Evolutionary conservation across 1,140 invertebrate genomes (phyloP).

Genomic region (Amyelois transitella): DNA sequence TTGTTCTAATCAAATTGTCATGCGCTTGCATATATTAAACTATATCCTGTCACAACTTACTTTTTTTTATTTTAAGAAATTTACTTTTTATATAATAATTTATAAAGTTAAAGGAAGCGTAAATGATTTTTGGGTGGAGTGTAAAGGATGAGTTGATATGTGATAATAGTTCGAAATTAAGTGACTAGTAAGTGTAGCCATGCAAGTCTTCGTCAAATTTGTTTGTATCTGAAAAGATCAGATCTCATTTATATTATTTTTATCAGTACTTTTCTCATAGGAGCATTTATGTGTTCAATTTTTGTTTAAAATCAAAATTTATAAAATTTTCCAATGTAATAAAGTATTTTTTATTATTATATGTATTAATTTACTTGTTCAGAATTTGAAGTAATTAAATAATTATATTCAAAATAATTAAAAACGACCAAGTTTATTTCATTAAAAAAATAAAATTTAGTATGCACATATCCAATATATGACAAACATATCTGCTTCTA

Average conservation of each 20-base stretch:
- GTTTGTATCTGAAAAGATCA: slow-evolving; percentile 27
- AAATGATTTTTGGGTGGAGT: slow-evolving; percentile 16
- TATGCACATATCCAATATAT: slow-evolving; percentile 31
- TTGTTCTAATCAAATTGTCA: too few species aligned
- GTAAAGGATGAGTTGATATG: slow-evolving; percentile 45
- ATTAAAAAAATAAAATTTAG: not conserved
- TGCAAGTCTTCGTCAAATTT: slow-evolving; percentile 24
- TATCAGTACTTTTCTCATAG: slow-evolving; percentile 45
- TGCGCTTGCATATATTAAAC: too few species aligned
- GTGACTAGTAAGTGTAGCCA: slow-evolving; percentile 35
- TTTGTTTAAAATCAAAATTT: not conserved
- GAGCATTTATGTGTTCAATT: slow-evolving; percentile 48
- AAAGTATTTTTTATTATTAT: too few species aligned
- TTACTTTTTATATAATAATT: not conserved
- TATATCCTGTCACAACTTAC: not conserved
- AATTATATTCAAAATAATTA: slow-evolving; percentile 1
- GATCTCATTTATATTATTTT: slow-evolving; percentile 25
- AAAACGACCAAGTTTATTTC: slow-evolving; percentile 1
- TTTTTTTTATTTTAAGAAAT: not conserved
- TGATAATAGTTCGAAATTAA: slow-evolving; percentile 65
- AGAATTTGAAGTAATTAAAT: too few species aligned
- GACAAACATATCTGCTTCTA: slow-evolving; percentile 58
- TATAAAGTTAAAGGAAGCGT: slow-evolving; percentile 1
- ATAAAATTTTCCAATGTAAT: not conserved
- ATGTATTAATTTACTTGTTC: too few species aligned